Conservation (phyloP, 2,888 invertebrate species). For the Philonicus albiceps region DNA sequence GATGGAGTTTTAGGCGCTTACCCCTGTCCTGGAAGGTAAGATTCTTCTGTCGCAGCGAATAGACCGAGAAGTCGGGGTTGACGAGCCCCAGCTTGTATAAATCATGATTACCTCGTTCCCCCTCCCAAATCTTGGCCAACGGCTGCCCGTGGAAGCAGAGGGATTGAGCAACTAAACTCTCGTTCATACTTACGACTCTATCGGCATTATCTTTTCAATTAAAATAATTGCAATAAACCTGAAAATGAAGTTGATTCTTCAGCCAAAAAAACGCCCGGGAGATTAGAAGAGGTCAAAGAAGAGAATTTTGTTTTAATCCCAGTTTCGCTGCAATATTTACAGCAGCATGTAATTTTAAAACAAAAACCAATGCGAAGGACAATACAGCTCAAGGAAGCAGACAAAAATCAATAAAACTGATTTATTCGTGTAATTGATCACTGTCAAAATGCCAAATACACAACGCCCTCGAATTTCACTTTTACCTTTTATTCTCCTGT, state of each 20-base stretch:
- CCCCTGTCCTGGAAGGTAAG: constrained; percentile 85
- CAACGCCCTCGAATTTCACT: neutral
- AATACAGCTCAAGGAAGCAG: neutral
- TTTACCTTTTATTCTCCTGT: neutral
- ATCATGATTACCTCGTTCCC: constrained; percentile 81
- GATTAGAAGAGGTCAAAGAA: neutral
- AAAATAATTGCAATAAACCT: neutral
- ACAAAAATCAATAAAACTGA: neutral
- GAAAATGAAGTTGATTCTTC: neutral
- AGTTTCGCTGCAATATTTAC: neutral
- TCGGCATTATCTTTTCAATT: neutral
- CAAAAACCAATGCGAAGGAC: neutral
- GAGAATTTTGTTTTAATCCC: neutral
- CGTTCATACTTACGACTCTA: constrained; percentile 53
- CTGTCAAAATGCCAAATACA: neutral
- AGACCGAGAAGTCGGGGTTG: constrained; percentile 76
- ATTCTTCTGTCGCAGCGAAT: constrained; percentile 80
- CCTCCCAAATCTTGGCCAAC: constrained; percentile 87
- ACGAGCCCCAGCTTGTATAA: constrained; percentile 70
- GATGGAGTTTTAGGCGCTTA: constrained; percentile 82
- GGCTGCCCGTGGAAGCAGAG: constrained; percentile 88
- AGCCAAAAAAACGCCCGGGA: neutral
- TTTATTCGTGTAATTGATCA: neutral
- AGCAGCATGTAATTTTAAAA: neutral
- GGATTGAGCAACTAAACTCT: constrained; percentile 69